Base-by-base conservation (phyloP, 2,888 invertebrate genomes). In the Pterobdella sp. region DNA sequence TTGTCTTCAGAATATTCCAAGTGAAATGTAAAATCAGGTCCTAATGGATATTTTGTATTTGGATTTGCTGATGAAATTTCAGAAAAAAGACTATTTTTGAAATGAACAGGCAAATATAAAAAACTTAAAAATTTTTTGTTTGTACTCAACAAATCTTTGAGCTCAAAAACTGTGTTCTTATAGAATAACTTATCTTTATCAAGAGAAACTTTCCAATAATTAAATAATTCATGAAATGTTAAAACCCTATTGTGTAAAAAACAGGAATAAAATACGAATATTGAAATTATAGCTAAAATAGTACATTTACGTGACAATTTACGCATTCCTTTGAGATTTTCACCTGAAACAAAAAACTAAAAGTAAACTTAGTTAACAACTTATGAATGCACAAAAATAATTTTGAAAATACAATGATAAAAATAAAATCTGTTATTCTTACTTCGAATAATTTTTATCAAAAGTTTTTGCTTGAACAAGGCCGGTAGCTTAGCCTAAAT, bases 1-100 rank as follows among this genome's bases (percentile, higher is more conserved):
- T 73, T 52, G 0, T 72, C 68, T 10, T 22, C 29, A 31, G 34
- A 56, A 66, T 77, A 78, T 26, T 73, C 37, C 0, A 77, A 31
- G 72, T 78, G 78, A 73, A 77, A 78, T 26, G 78, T 76, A 66
- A 78, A 78, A 67, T 78, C 78, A 32, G 78, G 78, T 14, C 76
- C 75, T 22, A 78, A 72, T 2, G 76, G 77, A 49, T 75, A 74
- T 14, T 74, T 73, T 1, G 76, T 76, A 64, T 78, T 74, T 26
- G 76, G 72, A 67, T 78, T 78, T 10, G 77, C 77, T 10, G 75
- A 72, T 32, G 78, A 77, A 1, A 78, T 72, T 68, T 78, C 78
- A 0, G 75, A 75, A 69, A 67, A 77, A 3, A 60, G 37, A 14
- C 14, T 22, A 18, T 29, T 37, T 29, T 37, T 67, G n/a, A 60